These are phyloP conservation scores for Ormyrus thymus DNA, from an alignment of 2,888 invertebrate genomes.

Conservation along the genomic window DNA sequence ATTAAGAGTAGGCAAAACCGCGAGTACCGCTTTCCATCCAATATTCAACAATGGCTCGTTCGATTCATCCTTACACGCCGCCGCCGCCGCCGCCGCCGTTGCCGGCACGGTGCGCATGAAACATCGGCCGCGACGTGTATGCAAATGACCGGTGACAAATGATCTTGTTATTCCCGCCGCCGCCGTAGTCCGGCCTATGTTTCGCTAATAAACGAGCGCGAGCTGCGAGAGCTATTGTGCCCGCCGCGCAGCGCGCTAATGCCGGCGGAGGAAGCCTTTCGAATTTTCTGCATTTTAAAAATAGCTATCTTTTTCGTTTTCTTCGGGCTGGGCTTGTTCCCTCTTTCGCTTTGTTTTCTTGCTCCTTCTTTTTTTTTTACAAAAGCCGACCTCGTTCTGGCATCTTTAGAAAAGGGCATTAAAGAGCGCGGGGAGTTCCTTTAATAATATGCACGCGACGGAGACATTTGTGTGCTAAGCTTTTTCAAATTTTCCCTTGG, in stretches of 20 bases:
- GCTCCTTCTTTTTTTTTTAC: constrained; percentile 8
- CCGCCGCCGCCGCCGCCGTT: constrained; percentile 42
- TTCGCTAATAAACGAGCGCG: constrained; percentile 36
- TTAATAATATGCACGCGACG: constrained; percentile 13
- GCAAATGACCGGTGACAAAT: constrained; percentile 72
- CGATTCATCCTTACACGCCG: constrained; percentile 66
- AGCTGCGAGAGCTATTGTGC: too few species aligned
- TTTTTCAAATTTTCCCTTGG: constrained; percentile 15
- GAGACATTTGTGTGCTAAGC: constrained; percentile 15
- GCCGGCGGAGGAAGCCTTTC: constrained; percentile 24
- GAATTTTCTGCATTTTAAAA: constrained; percentile 9
- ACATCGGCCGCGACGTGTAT: constrained; percentile 66
- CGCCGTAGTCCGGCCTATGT: constrained; percentile 3
- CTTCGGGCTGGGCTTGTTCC: neutral
- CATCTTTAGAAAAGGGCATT: constrained; percentile 24
- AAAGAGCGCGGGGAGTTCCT: constrained; percentile 1
- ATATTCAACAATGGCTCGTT: constrained; percentile 71
- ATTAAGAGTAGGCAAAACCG: constrained; percentile 58
- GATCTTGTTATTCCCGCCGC: constrained; percentile 71
- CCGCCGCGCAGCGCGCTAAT: neutral
- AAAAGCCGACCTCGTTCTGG: constrained; percentile 25
- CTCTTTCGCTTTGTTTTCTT: neutral
- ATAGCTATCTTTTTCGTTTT: neutral
- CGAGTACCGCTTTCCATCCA: constrained; percentile 66
- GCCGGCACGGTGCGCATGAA: constrained; percentile 51